Conservation (phyloP, 2,113 vertebrate species). For the Rhizomys pruinosus region DNA sequence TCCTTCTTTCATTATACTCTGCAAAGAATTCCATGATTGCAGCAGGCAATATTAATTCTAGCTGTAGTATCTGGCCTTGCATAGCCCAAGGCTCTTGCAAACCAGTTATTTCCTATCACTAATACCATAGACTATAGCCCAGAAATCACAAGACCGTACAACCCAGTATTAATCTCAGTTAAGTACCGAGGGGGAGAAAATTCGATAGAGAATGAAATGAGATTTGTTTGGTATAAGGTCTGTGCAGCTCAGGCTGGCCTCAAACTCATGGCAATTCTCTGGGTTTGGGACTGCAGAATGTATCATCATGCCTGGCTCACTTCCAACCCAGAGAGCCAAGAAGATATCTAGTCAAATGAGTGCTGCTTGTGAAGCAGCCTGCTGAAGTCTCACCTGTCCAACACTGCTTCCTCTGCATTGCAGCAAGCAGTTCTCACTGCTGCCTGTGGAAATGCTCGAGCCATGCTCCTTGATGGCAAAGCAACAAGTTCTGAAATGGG, state of each 20-base stretch:
- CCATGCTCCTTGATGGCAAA: constrained; percentile 31
- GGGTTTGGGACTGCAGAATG: neutral
- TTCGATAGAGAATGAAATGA: neutral
- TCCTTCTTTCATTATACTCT: neutral
- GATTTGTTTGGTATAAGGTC: neutral
- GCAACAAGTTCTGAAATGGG: neutral
- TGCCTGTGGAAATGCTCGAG: neutral
- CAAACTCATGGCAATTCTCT: no score
- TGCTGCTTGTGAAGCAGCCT: neutral
- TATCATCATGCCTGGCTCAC: neutral
- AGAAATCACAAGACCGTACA: constrained; percentile 61
- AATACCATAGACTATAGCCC: neutral
- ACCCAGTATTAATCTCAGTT: constrained; percentile 11
- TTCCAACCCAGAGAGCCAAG: neutral
- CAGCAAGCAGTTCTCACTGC: neutral
- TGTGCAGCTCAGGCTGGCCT: neutral
- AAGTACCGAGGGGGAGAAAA: neutral
- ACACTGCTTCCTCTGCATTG: neutral
- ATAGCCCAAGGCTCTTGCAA: neutral
- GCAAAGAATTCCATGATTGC: constrained; percentile 27
- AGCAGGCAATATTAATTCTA: constrained; percentile 23
- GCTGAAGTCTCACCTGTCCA: neutral
- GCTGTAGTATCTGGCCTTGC: neutral
- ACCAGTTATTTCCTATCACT: neutral
- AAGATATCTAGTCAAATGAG: neutral